These are phyloP conservation scores for Aldrovandia affinis DNA, from an alignment of 2,797 vertebrate genomes.

Conservation along the genomic window DNA sequence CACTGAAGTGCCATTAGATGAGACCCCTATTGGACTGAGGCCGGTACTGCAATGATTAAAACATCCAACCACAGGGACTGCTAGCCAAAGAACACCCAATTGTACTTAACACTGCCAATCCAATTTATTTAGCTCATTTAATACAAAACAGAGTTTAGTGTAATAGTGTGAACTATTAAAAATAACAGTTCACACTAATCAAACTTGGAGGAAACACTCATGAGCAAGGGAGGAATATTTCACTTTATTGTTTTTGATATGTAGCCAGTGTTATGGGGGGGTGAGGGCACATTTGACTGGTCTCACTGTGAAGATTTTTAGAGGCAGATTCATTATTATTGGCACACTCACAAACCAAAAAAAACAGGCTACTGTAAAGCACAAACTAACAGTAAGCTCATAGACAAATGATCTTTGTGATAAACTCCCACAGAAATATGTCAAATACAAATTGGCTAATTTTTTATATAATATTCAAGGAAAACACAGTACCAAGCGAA, in stretches of 20 bases:
- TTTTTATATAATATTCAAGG: conserved; percentile 8
- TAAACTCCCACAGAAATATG: neutral
- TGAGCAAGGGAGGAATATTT: neutral
- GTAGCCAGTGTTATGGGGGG: neutral
- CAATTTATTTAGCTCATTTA: neutral
- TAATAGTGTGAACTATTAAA: too few species aligned
- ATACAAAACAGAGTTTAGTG: neutral
- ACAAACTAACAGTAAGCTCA: conserved; percentile 48
- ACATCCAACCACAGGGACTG: neutral
- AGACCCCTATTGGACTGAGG: conserved; percentile 25
- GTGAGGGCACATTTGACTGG: conserved; percentile 32
- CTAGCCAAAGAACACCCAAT: neutral
- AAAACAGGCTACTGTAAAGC: conserved; percentile 49
- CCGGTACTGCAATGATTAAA: conserved; percentile 18
- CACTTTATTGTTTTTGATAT: conserved; percentile 8
- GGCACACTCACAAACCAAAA: conserved; percentile 45
- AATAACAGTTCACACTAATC: neutral
- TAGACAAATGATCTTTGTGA: neutral
- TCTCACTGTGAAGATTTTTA: conserved; percentile 43
- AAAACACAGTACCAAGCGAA: conserved; percentile 30
- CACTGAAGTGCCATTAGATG: conserved; percentile 23
- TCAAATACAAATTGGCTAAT: conserved; percentile 2
- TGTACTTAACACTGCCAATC: neutral
- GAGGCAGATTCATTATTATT: conserved; percentile 46
- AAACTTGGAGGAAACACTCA: neutral